Base-by-base conservation (phyloP, 2,888 invertebrate genomes). In the Tachina lurida region DNA sequence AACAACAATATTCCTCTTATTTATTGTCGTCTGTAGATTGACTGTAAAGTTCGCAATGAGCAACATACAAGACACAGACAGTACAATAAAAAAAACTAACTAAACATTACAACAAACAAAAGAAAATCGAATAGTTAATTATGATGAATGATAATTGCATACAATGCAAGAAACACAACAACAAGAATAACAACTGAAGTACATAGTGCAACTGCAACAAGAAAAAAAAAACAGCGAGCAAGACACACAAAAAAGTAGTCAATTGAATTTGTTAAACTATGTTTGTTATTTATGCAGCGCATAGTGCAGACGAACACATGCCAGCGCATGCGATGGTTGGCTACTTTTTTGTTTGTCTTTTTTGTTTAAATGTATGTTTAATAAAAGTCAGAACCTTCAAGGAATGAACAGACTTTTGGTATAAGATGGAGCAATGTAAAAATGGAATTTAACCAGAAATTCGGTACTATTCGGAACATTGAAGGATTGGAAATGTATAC, bases 71-170 rank as follows among this genome's bases (percentile, higher is more conserved):
- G 10, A 43, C n/a, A n/a, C n/a, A n/a, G 13, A 31, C 31, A 31
- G 31, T 31, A 7, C 31, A 31, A 31, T 7, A 49, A 41, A 10
- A 49, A 52, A 60, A 60, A 45, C 15, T 10, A 15, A 47, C 22
- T 17, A 67, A 68, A 85, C 56, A 19, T 49, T 41, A 67, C 68
- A 47, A 56, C 39, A 80, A 81, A 84, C 68, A 74, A 70, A 86
- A 81, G 80, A 86, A 86, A 81, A 78, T 74, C 82, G 78, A 82
- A 82, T 75, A 78, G 86, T 87, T 87, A 86, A 85, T 86, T 87
- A 87, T 87, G 87, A 87, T 87, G 84, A 85, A 87, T 87, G 86
- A 87, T 87, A 87, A 87, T 87, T 84, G 87, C 86, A 81, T 60
- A 82, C 87, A 84, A 82, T 81, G 60, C 81, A 80, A 73, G 54